A percentile compares a stretch with the other conserved stretches of the same genome.
phyloP scores from a whole-genome alignment of 92 coral and sea anemone species.

The Epizoanthus scotinus region DNA sequence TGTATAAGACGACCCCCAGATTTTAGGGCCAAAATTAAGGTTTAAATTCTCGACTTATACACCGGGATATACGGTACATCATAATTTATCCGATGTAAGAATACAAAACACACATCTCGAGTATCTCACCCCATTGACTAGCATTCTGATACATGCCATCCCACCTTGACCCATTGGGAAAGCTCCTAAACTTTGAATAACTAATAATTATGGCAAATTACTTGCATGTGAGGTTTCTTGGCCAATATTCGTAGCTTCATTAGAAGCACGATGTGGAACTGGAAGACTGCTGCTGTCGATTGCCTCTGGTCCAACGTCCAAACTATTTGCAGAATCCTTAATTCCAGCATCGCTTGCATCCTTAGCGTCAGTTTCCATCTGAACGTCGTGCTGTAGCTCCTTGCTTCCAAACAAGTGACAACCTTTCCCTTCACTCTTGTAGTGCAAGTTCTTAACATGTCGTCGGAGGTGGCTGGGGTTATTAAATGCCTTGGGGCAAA shows the following conservation, averaged over 20 bases:
- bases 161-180: too few relatives aligned
- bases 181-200: too few relatives aligned
- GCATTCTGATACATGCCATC: too few relatives aligned
- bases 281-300: not conserved
- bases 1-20: too few relatives aligned
- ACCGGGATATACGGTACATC: too few relatives aligned
- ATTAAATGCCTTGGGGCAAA: constrained; percentile 94
- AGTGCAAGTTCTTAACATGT: constrained; percentile 94
- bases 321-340: not conserved
- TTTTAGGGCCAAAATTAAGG: too few relatives aligned
- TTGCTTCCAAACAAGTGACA: constrained; percentile 35
- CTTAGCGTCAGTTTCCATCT: constrained; percentile 1
- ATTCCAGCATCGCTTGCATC: not conserved
- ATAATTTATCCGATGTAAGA: too few relatives aligned
- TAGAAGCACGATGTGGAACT: not conserved
- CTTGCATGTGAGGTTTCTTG: not conserved
- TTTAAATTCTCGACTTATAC: too few relatives aligned
- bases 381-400: not conserved
- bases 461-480: constrained; percentile 95
- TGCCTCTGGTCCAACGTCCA: constrained; percentile 1
- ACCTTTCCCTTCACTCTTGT: constrained; percentile 60
- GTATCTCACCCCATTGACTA: too few relatives aligned
- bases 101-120: too few relatives aligned
- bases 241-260: not conserved
- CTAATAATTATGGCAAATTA: not conserved